A percentile compares a stretch with the other conserved stretches of the same genome.
phyloP scores from a whole-genome alignment of 2,113 vertebrate species.

The Pterocles gutturalis region DNA sequence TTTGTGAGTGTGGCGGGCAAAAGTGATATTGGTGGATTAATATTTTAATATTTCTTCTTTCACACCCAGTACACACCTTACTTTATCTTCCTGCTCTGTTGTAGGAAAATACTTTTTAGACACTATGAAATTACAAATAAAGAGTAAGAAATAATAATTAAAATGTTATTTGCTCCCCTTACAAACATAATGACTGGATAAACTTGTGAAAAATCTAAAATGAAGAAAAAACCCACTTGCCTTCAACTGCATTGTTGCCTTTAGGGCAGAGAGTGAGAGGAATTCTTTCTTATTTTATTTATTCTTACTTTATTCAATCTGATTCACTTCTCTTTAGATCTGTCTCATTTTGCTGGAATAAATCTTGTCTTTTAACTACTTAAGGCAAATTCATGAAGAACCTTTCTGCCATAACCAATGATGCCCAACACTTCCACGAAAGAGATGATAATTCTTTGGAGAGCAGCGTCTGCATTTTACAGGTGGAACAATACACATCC shows the following conservation, averaged over 20 bases:
- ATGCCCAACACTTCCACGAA: neutral
- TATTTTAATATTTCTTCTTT: neutral
- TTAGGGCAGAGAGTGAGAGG: neutral
- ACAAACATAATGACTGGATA: neutral
- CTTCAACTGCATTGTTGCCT: neutral
- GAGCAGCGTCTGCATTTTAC: neutral
- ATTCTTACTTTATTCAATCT: neutral
- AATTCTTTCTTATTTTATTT: neutral
- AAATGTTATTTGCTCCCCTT: neutral
- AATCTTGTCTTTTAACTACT: neutral
- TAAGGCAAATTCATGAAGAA: neutral
- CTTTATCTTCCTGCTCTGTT: neutral
- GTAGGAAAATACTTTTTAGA: neutral
- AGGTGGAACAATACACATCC: neutral
- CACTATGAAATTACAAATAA: neutral
- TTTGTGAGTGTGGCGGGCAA: neutral
- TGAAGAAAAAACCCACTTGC: neutral
- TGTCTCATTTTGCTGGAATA: neutral
- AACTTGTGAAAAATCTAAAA: neutral
- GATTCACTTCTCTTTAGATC: neutral
- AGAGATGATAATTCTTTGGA: neutral
- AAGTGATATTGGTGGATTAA: neutral
- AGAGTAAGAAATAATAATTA: neutral
- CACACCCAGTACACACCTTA: accelerated
- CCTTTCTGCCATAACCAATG: neutral